These are phyloP conservation scores for Mythimna impura DNA, from an alignment of 2,888 invertebrate species.

Conservation along the genomic window DNA sequence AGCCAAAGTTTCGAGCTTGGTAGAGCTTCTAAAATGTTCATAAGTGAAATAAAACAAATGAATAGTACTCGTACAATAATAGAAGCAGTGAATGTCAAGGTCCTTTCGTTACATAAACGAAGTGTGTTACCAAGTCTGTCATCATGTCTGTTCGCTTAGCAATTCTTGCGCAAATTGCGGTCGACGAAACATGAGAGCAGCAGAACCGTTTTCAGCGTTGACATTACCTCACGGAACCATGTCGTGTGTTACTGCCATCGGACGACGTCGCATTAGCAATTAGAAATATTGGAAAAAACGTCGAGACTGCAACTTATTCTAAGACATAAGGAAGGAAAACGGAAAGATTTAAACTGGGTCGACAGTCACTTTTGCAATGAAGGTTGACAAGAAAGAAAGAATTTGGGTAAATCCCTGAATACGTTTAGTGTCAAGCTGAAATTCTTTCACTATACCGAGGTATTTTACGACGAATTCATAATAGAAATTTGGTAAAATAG, in stretches of 20 bases:
- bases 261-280: not conserved
- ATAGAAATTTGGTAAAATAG: not conserved
- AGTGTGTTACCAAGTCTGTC: slow-evolving; percentile 7
- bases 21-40: not conserved
- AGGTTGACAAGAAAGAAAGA: not conserved
- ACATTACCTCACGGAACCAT: slow-evolving; percentile 5
- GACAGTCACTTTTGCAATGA: not conserved
- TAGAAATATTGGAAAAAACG: not conserved
- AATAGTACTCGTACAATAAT: slow-evolving; percentile 2
- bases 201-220: slow-evolving; percentile 34
- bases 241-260: slow-evolving; percentile 27
- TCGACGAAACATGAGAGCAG: slow-evolving; percentile 23
- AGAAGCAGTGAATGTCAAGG: slow-evolving; percentile 33
- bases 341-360: not conserved
- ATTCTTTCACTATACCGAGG: not conserved
- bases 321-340: not conserved
- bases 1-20: not conserved
- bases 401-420: not conserved
- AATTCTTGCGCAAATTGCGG: slow-evolving; percentile 35
- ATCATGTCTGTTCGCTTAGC: slow-evolving; percentile 18
- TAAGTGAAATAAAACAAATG: slow-evolving; percentile 6
- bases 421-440: not conserved
- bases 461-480: not conserved
- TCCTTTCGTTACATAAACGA: slow-evolving; percentile 22
- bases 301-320: not conserved